Evolutionary conservation across 2,113 vertebrate genomes (phyloP).

Genomic region (Marmota flaviventris): DNA sequence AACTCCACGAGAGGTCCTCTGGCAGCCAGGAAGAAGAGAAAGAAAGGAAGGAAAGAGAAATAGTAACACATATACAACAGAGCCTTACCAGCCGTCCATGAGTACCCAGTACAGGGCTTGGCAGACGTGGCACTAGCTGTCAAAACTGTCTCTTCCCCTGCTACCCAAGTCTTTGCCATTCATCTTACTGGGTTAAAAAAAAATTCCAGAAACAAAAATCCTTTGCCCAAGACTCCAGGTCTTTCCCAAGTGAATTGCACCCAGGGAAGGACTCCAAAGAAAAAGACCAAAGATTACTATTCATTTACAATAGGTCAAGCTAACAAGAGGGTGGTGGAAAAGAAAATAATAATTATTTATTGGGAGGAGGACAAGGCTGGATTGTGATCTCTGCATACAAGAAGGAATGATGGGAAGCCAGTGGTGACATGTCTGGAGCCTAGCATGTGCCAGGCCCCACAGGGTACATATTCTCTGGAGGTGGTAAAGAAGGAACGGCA

Average conservation of each 20-base stretch:
- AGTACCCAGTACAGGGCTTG: background rate
- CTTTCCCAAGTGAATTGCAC: background rate
- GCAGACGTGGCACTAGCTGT: background rate
- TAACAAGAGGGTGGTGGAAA: background rate
- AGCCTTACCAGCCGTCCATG: background rate
- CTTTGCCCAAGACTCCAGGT: background rate
- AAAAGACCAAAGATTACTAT: background rate
- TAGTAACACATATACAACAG: rapidly evolving
- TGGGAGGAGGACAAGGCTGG: background rate
- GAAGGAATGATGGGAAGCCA: background rate
- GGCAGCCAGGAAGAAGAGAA: background rate
- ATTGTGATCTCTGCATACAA: background rate
- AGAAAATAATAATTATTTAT: conserved; percentile 6
- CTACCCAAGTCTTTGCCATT: background rate
- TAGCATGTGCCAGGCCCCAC: background rate
- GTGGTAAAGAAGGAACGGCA: background rate
- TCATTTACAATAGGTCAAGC: background rate
- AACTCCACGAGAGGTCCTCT: background rate
- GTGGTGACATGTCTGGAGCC: background rate
- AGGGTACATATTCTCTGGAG: background rate
- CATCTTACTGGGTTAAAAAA: background rate
- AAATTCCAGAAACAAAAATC: background rate
- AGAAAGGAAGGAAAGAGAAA: background rate
- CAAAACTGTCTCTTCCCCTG: background rate
- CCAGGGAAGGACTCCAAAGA: background rate